Evolutionary conservation across 1,140 invertebrate genomes (phyloP).

Genomic region (Pomacea maculata): DNA sequence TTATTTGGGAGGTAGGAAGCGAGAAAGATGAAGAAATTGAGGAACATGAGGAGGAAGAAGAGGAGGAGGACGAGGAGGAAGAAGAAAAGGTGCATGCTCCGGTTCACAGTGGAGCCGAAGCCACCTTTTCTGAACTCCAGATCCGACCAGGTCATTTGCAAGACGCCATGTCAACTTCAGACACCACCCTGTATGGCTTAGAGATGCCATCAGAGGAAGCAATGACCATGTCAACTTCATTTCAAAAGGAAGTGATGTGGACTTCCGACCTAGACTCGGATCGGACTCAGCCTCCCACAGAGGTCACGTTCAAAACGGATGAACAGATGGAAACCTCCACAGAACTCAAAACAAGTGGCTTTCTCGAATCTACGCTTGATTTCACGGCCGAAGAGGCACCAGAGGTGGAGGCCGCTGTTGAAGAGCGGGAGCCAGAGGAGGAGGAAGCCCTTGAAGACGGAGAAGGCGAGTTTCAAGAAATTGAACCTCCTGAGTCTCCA

Average conservation of each 20-base stretch:
- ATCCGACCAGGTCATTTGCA: conserved; percentile 33
- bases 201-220: conserved; percentile 61
- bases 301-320: conserved; percentile 35
- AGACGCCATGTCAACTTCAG: conserved; percentile 43
- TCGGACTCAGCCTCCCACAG: conserved; percentile 25
- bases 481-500: conserved; percentile 18
- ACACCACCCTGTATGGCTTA: conserved; percentile 58
- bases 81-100: conserved; percentile 12
- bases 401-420: conserved; percentile 9
- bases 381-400: conserved; percentile 4
- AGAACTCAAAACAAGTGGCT: conserved; percentile 16
- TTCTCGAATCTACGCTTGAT: conserved; percentile 8
- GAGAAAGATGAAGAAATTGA: conserved; percentile 14
- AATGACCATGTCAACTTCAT: conserved; percentile 42
- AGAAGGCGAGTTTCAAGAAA: conserved; percentile 10
- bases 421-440: conserved; percentile 4
- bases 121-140: conserved; percentile 28
- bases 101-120: not conserved
- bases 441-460: conserved; percentile 15
- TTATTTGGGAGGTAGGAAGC: conserved; percentile 4
- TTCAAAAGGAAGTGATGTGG: conserved; percentile 23
- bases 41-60: conserved; percentile 22
- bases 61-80: conserved; percentile 23
- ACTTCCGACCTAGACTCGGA: conserved; percentile 26
- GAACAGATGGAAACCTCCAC: conserved; percentile 29